Evolutionary conservation across 2,113 vertebrate species (phyloP).

Genomic region (Arenaria interpres): DNA sequence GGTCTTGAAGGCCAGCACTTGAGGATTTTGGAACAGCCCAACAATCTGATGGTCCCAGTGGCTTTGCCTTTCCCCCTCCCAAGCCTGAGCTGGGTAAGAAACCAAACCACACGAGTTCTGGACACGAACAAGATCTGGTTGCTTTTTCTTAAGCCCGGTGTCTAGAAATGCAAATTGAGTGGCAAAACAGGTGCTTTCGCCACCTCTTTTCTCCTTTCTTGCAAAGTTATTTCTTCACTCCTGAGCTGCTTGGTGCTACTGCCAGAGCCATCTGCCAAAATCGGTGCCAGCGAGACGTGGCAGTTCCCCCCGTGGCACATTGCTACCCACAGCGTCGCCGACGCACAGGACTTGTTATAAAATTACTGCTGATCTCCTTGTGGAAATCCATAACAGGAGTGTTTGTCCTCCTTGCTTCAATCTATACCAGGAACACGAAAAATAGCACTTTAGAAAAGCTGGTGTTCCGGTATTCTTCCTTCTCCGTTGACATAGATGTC

Average conservation of each 20-base stretch:
- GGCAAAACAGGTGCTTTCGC: not conserved
- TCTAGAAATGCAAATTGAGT: not conserved
- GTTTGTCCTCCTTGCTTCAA: not conserved
- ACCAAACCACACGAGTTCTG: not conserved
- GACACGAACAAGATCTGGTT: not conserved
- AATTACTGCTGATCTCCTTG: too few relatives aligned
- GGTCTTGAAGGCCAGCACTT: not conserved
- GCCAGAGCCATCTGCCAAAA: not conserved
- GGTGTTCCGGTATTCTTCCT: not conserved
- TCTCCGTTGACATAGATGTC: not conserved
- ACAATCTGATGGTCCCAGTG: not conserved
- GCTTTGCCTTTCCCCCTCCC: not conserved
- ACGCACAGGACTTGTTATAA: not conserved
- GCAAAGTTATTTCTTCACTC: not conserved
- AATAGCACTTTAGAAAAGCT: not conserved
- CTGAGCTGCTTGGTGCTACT: not conserved
- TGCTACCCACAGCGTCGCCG: too few relatives aligned
- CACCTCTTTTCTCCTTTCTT: not conserved
- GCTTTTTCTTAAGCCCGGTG: not conserved
- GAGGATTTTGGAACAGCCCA: not conserved
- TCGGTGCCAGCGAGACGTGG: rapidly evolving
- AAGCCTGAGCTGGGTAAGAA: not conserved
- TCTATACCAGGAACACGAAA: not conserved
- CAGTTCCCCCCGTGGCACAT: not conserved
- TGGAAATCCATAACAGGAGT: too few relatives aligned